Evolutionary conservation across 2,888 invertebrate genomes (phyloP).

Genomic region (Dynastes hyllus): DNA sequence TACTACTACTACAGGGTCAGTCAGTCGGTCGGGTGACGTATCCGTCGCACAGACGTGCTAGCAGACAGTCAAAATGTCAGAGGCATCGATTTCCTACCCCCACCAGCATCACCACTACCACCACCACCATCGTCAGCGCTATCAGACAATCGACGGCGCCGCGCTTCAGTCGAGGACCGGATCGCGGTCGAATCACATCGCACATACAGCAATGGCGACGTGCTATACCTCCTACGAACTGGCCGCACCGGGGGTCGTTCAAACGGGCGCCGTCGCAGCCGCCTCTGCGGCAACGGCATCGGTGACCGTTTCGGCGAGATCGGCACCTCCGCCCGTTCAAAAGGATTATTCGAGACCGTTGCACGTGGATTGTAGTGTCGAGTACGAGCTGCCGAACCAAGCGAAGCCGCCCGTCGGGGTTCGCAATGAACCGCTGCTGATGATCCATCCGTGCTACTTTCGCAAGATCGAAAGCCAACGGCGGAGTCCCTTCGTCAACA

Average conservation of each 20-base stretch:
- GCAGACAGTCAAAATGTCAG: conserved; percentile 69
- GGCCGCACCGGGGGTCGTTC: conserved; percentile 69
- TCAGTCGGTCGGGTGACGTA: conserved; percentile 63
- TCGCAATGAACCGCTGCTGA: conserved; percentile 87
- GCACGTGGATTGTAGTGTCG: conserved; percentile 93
- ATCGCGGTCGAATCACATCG: conserved; percentile 62
- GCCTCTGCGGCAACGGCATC: conserved; percentile 61
- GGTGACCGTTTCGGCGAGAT: conserved; percentile 67
- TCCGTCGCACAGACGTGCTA: conserved; percentile 68
- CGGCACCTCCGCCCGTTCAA: conserved; percentile 72
- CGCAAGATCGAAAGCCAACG: conserved; percentile 89
- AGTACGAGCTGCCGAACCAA: conserved; percentile 92
- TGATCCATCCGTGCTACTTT: conserved; percentile 94
- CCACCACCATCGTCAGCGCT: conserved; percentile 53
- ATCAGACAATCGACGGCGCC: conserved; percentile 52
- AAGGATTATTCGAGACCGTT: conserved; percentile 91
- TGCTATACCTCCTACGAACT: conserved; percentile 67
- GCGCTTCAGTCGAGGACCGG: conserved; percentile 67
- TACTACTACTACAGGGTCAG: conserved; percentile 16
- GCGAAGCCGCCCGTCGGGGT: conserved; percentile 90
- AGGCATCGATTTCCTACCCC: conserved; percentile 72
- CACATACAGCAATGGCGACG: conserved; percentile 64
- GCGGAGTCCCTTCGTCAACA: conserved; percentile 88
- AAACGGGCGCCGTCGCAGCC: conserved; percentile 45
- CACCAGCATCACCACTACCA: conserved; percentile 61